phyloP scores from a whole-genome alignment of 2,797 vertebrate species.

The Sternarchorhynchus goeldii region DNA sequence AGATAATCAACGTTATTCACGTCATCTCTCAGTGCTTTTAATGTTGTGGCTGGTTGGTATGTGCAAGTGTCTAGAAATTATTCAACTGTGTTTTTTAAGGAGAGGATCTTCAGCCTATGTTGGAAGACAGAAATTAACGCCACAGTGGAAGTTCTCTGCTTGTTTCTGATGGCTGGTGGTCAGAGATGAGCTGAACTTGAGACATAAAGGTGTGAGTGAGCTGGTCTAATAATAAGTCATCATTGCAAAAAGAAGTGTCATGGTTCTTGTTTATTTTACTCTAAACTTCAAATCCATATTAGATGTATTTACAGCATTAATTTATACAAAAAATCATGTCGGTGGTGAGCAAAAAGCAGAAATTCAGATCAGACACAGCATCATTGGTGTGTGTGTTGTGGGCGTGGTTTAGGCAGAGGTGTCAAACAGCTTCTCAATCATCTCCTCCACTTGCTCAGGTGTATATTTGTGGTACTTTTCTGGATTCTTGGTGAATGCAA shows the following conservation, averaged over 20 bases:
- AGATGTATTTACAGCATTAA: slow-evolving; percentile 29
- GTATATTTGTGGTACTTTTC: slow-evolving; percentile 96
- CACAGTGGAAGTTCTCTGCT: no score
- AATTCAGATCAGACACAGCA: neutral
- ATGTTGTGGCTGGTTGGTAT: no score
- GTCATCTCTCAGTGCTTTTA: no score
- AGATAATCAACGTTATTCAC: no score
- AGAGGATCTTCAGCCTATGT: no score
- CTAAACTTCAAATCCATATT: neutral
- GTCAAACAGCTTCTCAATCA: slow-evolving; percentile 96
- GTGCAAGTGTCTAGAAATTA: no score
- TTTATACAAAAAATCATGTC: neutral
- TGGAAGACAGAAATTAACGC: no score
- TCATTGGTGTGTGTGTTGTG: neutral
- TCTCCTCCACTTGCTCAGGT: slow-evolving; percentile 91
- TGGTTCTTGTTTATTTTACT: neutral
- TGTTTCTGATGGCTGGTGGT: no score
- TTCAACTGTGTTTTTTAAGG: no score
- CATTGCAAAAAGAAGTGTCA: neutral
- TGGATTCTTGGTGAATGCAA: slow-evolving; percentile 96
- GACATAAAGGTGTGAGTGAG: no score
- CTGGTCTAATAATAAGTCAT: no score
- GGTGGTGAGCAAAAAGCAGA: slow-evolving; percentile 21
- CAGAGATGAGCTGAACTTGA: no score
- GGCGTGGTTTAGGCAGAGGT: slow-evolving; percentile 83